These are phyloP conservation scores for Sylvia atricapilla DNA, from an alignment of 2,113 vertebrate genomes.

Conservation along the genomic window DNA sequence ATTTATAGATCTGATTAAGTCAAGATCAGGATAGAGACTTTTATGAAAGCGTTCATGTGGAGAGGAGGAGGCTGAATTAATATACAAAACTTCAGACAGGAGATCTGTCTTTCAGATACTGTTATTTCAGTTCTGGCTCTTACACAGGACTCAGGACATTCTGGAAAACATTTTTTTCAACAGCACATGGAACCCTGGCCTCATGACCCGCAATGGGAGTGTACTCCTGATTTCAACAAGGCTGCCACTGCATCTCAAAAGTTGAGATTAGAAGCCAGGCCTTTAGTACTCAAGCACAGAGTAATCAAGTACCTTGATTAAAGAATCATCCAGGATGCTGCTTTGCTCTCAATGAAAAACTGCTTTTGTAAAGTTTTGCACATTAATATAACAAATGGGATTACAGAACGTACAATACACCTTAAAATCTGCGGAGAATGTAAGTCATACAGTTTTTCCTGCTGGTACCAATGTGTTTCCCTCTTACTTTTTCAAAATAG, in stretches of 20 bases:
- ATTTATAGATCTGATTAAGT: neutral
- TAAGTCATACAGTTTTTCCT: neutral
- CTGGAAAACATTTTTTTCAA: neutral
- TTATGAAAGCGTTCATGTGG: neutral
- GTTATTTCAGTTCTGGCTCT: slow-evolving; percentile 17
- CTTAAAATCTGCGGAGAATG: neutral
- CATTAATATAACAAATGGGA: neutral
- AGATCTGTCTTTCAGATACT: slow-evolving; percentile 1
- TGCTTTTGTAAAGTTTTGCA: neutral
- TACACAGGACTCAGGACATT: neutral
- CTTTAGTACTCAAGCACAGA: neutral
- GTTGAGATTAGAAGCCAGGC: neutral
- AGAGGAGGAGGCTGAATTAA: neutral
- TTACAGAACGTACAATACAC: neutral
- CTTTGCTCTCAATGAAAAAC: neutral
- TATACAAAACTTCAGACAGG: neutral
- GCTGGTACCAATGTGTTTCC: slow-evolving; percentile 14
- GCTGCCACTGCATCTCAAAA: neutral
- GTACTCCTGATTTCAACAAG: fast-evolving
- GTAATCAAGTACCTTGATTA: neutral
- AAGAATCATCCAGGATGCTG: neutral
- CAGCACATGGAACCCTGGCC: neutral
- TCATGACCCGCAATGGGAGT: neutral
- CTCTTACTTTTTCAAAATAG: neutral
- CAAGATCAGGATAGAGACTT: neutral